These are phyloP conservation scores for Pangasianodon gigas DNA, from an alignment of 2,113 vertebrate species.

Conservation along the genomic window DNA sequence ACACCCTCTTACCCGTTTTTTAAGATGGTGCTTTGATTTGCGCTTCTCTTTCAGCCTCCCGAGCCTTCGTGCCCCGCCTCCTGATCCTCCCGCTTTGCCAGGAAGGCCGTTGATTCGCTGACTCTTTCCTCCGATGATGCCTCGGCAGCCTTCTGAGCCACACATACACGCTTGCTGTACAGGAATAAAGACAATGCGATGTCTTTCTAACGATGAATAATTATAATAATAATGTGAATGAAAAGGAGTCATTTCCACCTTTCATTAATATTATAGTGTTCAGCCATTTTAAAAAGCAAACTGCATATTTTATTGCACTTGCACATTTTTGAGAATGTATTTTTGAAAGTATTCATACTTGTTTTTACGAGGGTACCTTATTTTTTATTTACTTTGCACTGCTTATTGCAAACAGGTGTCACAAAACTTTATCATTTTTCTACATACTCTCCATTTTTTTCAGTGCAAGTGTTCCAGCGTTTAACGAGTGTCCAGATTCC, in stretches of 20 bases:
- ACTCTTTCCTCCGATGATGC: constrained; percentile 98
- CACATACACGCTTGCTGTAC: constrained; percentile 93
- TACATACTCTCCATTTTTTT: not conserved
- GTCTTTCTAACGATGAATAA: not conserved
- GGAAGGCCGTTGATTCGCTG: constrained; percentile 90
- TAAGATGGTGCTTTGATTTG: constrained; percentile 97
- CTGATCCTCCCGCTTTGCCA: constrained; percentile 74
- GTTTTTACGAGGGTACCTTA: not conserved
- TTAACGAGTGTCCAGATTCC: not conserved
- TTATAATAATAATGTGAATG: not conserved
- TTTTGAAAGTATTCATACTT: not conserved
- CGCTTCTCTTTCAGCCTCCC: constrained; percentile 93
- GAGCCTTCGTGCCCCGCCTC: constrained; percentile 77
- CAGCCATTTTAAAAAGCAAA: not conserved
- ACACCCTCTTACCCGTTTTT: constrained; percentile 83
- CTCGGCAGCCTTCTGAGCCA: constrained; percentile 92
- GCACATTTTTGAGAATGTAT: not conserved
- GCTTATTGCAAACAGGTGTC: no score
- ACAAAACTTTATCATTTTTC: no score
- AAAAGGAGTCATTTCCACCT: not conserved
- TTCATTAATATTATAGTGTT: not conserved
- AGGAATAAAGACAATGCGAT: not conserved
- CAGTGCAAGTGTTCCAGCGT: not conserved
- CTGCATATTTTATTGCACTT: not conserved
- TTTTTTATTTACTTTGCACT: not conserved